A percentile compares a stretch with the other conserved stretches of the same genome.
phyloP scores from a whole-genome alignment of 2,113 vertebrate species.

The Pterocles gutturalis region DNA sequence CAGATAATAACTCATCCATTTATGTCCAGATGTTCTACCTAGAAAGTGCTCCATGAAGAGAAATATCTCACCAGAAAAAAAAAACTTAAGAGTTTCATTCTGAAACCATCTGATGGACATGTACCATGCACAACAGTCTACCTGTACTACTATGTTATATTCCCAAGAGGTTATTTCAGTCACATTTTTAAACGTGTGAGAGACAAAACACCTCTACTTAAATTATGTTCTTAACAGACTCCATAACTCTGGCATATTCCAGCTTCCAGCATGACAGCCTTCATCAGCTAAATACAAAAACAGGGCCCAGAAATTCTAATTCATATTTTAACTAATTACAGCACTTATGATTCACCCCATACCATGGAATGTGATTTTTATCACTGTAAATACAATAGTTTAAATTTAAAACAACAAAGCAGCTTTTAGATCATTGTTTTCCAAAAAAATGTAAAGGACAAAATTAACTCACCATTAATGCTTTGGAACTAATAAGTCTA shows the following conservation, averaged over 20 bases:
- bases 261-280: background rate
- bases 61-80: background rate
- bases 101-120: background rate
- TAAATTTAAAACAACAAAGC: slow-evolving; percentile 31
- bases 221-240: background rate
- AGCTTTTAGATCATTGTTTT: slow-evolving; percentile 22
- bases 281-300: background rate
- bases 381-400: background rate
- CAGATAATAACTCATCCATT: background rate
- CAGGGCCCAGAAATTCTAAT: background rate
- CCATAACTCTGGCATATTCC: background rate
- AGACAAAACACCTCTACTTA: background rate
- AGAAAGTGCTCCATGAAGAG: background rate
- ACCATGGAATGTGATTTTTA: background rate
- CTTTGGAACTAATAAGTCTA: slow-evolving; percentile 80
- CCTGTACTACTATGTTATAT: background rate
- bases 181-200: background rate
- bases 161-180: background rate
- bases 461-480: slow-evolving; percentile 81
- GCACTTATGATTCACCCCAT: background rate
- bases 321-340: background rate
- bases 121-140: background rate
- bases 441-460: slow-evolving; percentile 64
- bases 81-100: background rate
- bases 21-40: background rate